phyloP scores from a whole-genome alignment of 1,140 invertebrate species.

The Ceratosolen fusciceps region DNA sequence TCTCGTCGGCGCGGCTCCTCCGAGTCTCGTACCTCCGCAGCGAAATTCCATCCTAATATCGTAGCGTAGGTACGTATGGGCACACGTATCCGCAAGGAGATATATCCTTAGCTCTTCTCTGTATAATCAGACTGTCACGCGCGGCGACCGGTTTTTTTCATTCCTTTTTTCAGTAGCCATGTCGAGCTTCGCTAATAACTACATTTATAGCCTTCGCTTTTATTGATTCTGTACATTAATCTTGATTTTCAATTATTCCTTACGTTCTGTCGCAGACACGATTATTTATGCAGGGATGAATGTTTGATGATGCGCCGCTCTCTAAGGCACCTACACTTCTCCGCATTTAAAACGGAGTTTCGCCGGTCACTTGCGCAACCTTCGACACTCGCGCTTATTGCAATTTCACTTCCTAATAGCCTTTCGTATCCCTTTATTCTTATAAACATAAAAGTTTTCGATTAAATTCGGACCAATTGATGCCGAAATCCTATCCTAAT shows the following conservation, averaged over 20 bases:
- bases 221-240: slow-evolving; percentile 41
- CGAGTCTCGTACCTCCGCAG: too few relatives aligned
- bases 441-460: too few relatives aligned
- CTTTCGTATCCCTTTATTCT: too few relatives aligned
- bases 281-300: background rate
- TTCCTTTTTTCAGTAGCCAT: slow-evolving; percentile 35
- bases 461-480: too few relatives aligned
- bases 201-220: slow-evolving; percentile 23
- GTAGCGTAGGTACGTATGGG: slow-evolving; percentile 4
- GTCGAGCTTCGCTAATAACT: slow-evolving; percentile 27
- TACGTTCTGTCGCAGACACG: background rate
- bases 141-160: slow-evolving; percentile 22
- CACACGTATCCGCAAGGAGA: background rate
- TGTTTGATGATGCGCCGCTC: background rate
- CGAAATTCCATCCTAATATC: background rate
- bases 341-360: background rate
- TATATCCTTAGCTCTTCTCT: background rate
- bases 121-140: slow-evolving; percentile 18
- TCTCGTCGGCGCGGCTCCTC: background rate
- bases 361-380: background rate
- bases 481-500: too few relatives aligned
- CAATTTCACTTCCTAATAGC: too few relatives aligned
- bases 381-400: background rate
- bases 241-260: background rate
- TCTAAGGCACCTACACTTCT: background rate